Percentiles rank a stretch among this genome's conserved stretches.
Conservation (phyloP, 2,888 invertebrate species). For the Napeogenes inachia region DNA sequence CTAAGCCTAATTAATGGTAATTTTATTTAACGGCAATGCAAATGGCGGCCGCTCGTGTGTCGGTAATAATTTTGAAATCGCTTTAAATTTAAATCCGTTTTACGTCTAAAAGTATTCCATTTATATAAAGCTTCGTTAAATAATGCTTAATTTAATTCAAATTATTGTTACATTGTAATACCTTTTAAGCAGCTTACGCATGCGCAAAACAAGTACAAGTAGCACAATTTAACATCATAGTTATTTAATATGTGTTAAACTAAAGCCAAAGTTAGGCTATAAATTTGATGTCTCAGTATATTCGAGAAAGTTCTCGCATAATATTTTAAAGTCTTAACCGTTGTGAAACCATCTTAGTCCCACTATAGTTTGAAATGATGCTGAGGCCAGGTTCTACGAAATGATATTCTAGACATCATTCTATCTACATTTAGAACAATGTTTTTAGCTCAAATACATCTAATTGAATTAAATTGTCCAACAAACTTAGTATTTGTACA, state of each 20-base stretch:
- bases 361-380: not conserved
- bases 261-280: constrained; percentile 48
- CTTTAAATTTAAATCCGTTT: constrained; percentile 6
- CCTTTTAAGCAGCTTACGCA: too few relatives aligned
- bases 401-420: not conserved
- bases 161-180: too few relatives aligned
- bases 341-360: constrained; percentile 23
- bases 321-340: constrained; percentile 14
- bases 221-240: constrained; percentile 8
- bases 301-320: constrained; percentile 30
- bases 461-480: not conserved
- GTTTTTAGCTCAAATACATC: not conserved
- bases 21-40: constrained; percentile 22
- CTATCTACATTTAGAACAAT: not conserved
- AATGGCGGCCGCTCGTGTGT: constrained; percentile 14
- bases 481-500: not conserved
- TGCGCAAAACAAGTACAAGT: not conserved
- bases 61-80: constrained; percentile 16
- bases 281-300: constrained; percentile 47
- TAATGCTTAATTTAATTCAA: too few relatives aligned
- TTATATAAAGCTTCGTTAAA: too few relatives aligned
- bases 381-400: not conserved
- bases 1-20: constrained; percentile 20
- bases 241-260: constrained; percentile 33
- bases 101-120: too few relatives aligned